Evolutionary conservation across 2,797 vertebrate genomes (phyloP).

Genomic region (Oreortyx pictus): DNA sequence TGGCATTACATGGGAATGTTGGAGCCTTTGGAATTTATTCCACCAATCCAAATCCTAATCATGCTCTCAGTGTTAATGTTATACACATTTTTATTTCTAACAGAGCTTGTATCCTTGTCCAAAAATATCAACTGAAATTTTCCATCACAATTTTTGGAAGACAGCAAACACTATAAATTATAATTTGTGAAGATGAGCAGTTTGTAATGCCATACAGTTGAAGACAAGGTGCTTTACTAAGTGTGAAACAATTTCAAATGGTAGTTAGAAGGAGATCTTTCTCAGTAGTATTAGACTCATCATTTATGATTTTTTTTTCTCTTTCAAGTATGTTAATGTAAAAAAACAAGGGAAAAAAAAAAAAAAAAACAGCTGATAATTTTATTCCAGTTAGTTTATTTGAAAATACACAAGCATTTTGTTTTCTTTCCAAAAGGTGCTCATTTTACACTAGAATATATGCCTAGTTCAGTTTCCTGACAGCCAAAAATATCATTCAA

Average conservation of each 20-base stretch:
- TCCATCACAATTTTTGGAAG: not conserved
- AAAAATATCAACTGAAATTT: not conserved
- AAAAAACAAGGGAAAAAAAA: too few species aligned
- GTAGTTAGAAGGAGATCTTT: not conserved
- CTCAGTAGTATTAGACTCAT: not conserved
- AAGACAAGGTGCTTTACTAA: not conserved
- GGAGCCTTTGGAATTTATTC: rapidly evolving
- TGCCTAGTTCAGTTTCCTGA: not conserved
- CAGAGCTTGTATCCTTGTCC: not conserved
- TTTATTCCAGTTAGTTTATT: not conserved
- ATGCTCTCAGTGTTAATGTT: not conserved
- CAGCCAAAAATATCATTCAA: not conserved
- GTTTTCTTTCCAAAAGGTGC: not conserved
- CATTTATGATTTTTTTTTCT: not conserved
- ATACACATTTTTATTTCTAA: not conserved
- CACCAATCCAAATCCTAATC: not conserved
- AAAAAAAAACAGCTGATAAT: not conserved
- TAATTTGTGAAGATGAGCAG: not conserved
- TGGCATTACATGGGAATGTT: not conserved
- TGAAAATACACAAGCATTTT: not conserved
- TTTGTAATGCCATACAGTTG: not conserved
- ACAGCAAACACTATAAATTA: not conserved
- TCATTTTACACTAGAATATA: not conserved
- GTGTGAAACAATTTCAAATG: not conserved
- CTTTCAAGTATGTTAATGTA: not conserved